These are phyloP conservation scores for Hippocampus mohnikei DNA, from an alignment of 2,113 vertebrate genomes.

Conservation along the genomic window DNA sequence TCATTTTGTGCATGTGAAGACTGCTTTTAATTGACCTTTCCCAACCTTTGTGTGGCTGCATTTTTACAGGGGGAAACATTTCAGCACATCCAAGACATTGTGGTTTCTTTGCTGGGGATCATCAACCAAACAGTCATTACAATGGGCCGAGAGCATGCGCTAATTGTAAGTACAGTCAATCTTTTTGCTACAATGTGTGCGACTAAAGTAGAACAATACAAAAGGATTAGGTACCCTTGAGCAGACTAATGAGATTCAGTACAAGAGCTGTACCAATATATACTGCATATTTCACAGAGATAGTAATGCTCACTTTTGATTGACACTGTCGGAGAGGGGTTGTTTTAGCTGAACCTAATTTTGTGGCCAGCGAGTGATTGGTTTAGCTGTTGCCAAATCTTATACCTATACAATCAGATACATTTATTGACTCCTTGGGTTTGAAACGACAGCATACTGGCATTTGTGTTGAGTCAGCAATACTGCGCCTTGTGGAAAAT, in stretches of 20 bases:
- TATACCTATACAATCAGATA: background rate
- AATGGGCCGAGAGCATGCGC: slow-evolving; percentile 84
- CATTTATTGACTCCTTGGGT: background rate
- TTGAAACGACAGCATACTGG: background rate
- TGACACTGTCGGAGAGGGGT: background rate
- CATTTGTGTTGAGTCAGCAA: slow-evolving; percentile 9
- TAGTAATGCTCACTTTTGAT: background rate
- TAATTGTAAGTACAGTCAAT: slow-evolving; percentile 82
- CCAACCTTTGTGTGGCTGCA: background rate
- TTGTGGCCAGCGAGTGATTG: background rate
- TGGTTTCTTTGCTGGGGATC: slow-evolving; percentile 81
- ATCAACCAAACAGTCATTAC: slow-evolving; percentile 90
- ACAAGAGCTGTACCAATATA: background rate
- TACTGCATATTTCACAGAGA: background rate
- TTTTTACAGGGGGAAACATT: slow-evolving; percentile 79
- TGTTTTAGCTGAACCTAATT: background rate
- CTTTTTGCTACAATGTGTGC: background rate
- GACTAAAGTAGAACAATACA: background rate
- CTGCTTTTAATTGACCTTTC: background rate
- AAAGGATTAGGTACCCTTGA: background rate
- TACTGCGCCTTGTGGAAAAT: slow-evolving; percentile 57
- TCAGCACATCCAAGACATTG: slow-evolving; percentile 88
- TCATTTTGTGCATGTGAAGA: slow-evolving; percentile 13
- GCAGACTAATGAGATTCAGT: background rate
- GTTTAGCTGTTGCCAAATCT: background rate